phyloP scores from a whole-genome alignment of 2,113 vertebrate species.

The Probosciger aterrimus region DNA sequence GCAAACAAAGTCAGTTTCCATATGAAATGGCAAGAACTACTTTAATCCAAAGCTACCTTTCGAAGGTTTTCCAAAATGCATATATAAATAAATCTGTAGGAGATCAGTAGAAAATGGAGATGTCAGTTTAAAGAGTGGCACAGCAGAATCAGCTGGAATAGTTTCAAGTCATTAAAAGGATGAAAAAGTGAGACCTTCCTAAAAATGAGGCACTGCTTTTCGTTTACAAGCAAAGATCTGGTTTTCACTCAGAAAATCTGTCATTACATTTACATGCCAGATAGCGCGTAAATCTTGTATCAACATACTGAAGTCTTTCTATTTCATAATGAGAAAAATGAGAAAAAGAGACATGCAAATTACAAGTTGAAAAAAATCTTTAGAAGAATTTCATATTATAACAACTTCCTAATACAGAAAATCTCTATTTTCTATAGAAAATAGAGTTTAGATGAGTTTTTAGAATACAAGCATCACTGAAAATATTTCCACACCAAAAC shows the following conservation, averaged over 20 bases:
- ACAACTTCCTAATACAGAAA: neutral
- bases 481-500: neutral
- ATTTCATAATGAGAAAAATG: neutral
- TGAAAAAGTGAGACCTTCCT: neutral
- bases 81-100: neutral
- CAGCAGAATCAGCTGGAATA: neutral
- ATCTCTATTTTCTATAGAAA: neutral
- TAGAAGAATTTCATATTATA: neutral
- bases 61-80: neutral
- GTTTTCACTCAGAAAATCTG: neutral
- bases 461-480: neutral
- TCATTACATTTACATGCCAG: neutral
- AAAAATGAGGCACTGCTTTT: neutral
- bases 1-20: neutral
- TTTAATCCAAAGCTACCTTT: neutral
- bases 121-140: neutral
- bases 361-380: neutral
- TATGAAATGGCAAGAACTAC: neutral
- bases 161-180: neutral
- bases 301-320: neutral
- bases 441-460: neutral
- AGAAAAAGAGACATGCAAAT: neutral
- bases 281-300: neutral
- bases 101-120: neutral
- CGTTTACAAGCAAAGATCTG: neutral